phyloP scores from a whole-genome alignment of 2,888 invertebrate species.

The Zeuzera pyrina region DNA sequence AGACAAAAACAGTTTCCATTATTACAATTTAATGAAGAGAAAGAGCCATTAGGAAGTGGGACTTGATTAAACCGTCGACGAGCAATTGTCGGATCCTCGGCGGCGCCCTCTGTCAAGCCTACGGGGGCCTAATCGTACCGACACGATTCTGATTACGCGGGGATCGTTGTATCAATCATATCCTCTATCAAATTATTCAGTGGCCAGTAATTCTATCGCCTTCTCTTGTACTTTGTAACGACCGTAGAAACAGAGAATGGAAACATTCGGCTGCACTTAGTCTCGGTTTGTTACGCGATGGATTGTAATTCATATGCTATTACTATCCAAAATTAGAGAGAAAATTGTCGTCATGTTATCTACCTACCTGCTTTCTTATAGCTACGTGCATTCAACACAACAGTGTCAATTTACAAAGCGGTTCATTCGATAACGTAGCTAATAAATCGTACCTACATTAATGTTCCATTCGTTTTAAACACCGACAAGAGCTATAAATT shows the following conservation, averaged over 20 bases:
- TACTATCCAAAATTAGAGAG: conserved; percentile 42
- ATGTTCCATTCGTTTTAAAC: conserved; percentile 2
- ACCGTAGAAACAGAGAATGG: conserved; percentile 39
- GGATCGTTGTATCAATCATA: conserved; percentile 72
- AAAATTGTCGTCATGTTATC: conserved; percentile 37
- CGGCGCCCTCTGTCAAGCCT: conserved; percentile 40
- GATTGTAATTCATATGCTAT: conserved; percentile 63
- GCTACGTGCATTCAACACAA: too few relatives aligned
- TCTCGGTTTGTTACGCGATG: conserved; percentile 64
- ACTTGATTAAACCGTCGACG: conserved; percentile 64
- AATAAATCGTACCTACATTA: too few relatives aligned
- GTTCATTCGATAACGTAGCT: too few relatives aligned
- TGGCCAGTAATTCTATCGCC: conserved; percentile 65
- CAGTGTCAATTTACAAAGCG: too few relatives aligned
- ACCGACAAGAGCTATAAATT: conserved; percentile 24
- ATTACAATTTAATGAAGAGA: conserved; percentile 69
- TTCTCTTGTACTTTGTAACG: conserved; percentile 44
- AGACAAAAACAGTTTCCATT: conserved; percentile 57
- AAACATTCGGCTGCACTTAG: conserved; percentile 64
- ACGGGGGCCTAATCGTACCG: conserved; percentile 55
- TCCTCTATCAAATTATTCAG: conserved; percentile 70
- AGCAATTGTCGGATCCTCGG: conserved; percentile 42
- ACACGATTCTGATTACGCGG: conserved; percentile 68
- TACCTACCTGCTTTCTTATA: too few relatives aligned
- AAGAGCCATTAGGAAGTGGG: conserved; percentile 55